phyloP scores from a whole-genome alignment of 2,888 invertebrate species.

The Xestia c-nigrum region DNA sequence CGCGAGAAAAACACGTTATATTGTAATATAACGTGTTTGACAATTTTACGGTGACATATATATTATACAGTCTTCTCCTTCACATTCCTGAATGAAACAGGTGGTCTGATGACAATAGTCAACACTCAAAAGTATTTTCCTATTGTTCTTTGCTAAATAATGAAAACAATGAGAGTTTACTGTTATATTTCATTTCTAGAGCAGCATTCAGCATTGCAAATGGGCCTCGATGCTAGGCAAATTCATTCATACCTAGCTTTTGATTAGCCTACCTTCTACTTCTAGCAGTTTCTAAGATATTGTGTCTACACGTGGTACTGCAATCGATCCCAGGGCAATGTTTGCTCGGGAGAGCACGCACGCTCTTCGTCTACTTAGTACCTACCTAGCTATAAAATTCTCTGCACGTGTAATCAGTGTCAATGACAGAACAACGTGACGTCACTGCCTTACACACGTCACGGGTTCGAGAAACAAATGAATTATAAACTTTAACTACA shows the following conservation, averaged over 20 bases:
- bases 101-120: background rate
- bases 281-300: conserved; percentile 3
- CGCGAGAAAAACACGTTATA: too few relatives aligned
- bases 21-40: too few relatives aligned
- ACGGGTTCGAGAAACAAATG: conserved; percentile 39
- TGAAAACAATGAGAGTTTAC: background rate
- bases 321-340: conserved; percentile 59
- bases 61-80: background rate
- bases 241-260: background rate
- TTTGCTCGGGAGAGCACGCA: conserved; percentile 55
- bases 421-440: conserved; percentile 52
- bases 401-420: conserved; percentile 51
- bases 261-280: conserved; percentile 12
- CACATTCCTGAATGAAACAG: background rate
- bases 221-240: background rate
- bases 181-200: too few relatives aligned
- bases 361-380: conserved; percentile 24
- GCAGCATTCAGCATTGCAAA: background rate
- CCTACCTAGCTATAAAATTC: background rate
- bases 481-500: conserved; percentile 22
- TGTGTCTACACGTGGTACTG: conserved; percentile 50
- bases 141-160: background rate
- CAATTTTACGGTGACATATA: too few relatives aligned
- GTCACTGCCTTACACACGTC: conserved; percentile 49
- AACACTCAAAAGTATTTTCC: background rate